These are phyloP conservation scores for Taurulus bubalis DNA, from an alignment of 2,113 vertebrate genomes.

Conservation along the genomic window DNA sequence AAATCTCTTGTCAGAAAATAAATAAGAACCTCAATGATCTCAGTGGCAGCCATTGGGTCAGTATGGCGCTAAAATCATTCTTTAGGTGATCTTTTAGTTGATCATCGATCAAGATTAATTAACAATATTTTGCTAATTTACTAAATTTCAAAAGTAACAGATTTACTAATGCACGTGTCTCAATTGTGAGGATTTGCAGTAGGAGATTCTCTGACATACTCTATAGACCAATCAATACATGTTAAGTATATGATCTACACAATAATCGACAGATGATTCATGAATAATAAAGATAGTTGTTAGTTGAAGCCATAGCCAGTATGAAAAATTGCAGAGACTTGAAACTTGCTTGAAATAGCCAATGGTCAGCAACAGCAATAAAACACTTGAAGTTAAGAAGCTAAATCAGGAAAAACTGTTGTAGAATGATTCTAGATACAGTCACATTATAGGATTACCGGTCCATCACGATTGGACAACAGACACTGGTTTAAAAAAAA, in stretches of 20 bases:
- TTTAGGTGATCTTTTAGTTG: not conserved
- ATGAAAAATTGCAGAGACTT: not conserved
- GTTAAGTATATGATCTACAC: not conserved
- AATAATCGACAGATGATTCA: not conserved
- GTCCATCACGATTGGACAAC: slow-evolving; percentile 6
- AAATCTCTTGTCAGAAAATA: not conserved
- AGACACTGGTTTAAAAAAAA: slow-evolving; percentile 15
- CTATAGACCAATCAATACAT: not conserved
- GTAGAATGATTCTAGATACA: not conserved
- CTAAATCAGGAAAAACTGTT: not conserved
- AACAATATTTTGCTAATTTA: not conserved
- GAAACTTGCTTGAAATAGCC: not conserved
- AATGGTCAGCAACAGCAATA: not conserved
- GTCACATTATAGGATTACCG: not conserved
- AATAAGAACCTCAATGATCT: not conserved
- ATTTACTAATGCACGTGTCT: not conserved
- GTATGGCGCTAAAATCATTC: not conserved
- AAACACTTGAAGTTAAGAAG: not conserved
- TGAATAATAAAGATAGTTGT: not conserved
- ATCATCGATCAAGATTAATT: not conserved
- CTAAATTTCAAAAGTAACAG: not conserved
- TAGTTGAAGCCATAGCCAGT: not conserved
- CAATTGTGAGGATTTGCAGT: not conserved
- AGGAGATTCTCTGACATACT: not conserved
- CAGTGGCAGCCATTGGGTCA: not conserved